Conservation (phyloP, 2,888 invertebrate species). For the Thecophora atra region DNA sequence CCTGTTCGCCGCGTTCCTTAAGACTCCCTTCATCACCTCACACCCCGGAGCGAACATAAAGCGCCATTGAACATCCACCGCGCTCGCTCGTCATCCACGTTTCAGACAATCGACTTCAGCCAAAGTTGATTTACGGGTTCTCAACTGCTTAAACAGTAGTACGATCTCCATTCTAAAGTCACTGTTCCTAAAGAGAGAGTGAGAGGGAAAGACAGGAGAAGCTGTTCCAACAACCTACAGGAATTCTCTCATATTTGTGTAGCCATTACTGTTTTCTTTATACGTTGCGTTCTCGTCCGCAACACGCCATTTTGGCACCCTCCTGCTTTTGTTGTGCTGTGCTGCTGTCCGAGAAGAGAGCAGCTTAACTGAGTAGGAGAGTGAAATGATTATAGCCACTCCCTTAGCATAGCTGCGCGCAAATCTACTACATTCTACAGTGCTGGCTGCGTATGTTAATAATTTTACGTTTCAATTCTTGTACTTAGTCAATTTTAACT, state of each 20-base stretch:
- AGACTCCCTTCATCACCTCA: conserved; percentile 17
- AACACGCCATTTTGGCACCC: conserved; percentile 54
- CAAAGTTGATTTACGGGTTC: conserved; percentile 50
- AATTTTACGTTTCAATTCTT: too few species aligned
- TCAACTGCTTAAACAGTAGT: conserved; percentile 29
- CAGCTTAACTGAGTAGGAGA: not conserved
- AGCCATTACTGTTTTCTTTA: conserved; percentile 44
- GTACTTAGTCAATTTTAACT: too few species aligned
- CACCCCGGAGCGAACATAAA: conserved; percentile 24
- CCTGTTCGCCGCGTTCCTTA: conserved; percentile 53
- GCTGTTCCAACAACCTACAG: conserved; percentile 57
- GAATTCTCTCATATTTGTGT: conserved; percentile 42
- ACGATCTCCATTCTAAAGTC: not conserved
- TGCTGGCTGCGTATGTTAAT: conserved; percentile 24
- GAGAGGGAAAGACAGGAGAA: not conserved
- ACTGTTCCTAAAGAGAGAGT: conserved; percentile 10
- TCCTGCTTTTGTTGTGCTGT: conserved; percentile 12
- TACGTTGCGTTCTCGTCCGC: conserved; percentile 5
- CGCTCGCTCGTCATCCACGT: conserved; percentile 44
- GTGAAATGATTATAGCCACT: conserved; percentile 36
- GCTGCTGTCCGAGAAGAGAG: not conserved
- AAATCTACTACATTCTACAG: conserved; percentile 49
- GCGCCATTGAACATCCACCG: conserved; percentile 50
- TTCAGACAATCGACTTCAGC: conserved; percentile 22
- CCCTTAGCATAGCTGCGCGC: too few species aligned